Percentiles rank a stretch among this genome's conserved stretches.
Evolutionary conservation across 2,797 vertebrate species (phyloP).

Genomic region (Chrosomus eos): DNA sequence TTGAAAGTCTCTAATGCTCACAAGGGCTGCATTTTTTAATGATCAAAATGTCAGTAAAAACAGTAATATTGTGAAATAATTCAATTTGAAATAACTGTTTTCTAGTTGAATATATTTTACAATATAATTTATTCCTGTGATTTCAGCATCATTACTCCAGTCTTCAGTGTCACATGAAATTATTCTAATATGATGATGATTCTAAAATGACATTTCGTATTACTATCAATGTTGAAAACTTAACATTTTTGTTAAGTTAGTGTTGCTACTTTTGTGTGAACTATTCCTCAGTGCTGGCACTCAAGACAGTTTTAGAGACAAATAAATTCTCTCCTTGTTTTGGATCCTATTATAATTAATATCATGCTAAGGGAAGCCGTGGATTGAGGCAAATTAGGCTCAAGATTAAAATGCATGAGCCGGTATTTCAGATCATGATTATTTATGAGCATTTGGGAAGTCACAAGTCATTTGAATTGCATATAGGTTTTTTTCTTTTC

Average conservation of each 20-base stretch:
- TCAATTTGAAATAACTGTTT: background rate
- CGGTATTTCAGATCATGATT: constrained; percentile 62
- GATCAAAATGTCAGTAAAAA: background rate
- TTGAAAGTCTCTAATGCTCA: background rate
- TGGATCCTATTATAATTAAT: constrained; percentile 60
- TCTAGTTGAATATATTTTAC: background rate
- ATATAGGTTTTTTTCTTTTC: constrained; percentile 51
- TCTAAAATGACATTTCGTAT: background rate
- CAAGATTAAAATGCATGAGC: constrained; percentile 68
- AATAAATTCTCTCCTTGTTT: constrained; percentile 54
- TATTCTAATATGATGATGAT: background rate
- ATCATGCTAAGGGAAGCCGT: constrained; percentile 51
- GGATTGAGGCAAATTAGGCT: constrained; percentile 63
- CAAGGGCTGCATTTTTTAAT: background rate
- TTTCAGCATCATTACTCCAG: background rate
- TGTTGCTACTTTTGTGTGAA: background rate
- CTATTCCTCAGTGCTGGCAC: constrained; percentile 10
- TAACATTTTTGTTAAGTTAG: too few species aligned
- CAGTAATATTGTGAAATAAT: background rate
- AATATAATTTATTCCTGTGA: background rate
- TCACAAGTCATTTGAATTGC: constrained; percentile 57
- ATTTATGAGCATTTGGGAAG: constrained; percentile 61
- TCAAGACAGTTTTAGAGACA: constrained; percentile 52
- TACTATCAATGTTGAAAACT: background rate
- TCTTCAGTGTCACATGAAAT: background rate